These are phyloP conservation scores for Strongylocentrotus purpuratus DNA, from an alignment of 35 echinoderm and acorn worm species.

Conservation along the genomic window DNA sequence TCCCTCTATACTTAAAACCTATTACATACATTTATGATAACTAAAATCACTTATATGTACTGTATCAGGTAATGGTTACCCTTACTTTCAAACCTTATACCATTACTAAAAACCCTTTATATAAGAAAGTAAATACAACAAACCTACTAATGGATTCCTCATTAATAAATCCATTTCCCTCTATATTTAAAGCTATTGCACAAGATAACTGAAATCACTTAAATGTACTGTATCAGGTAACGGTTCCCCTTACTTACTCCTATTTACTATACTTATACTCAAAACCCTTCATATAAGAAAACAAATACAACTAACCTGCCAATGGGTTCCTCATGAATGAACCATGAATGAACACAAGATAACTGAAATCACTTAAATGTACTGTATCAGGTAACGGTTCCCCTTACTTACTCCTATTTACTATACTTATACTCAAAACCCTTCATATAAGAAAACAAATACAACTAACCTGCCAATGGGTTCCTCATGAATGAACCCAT, in stretches of 20 bases:
- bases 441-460: not conserved
- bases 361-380: not conserved
- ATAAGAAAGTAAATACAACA: not conserved
- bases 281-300: not conserved
- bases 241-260: not conserved
- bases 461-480: not conserved
- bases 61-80: not conserved
- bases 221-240: not conserved
- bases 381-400: not conserved
- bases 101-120: not conserved
- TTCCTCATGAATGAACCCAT: too few species aligned
- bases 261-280: too few species aligned
- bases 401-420: too few species aligned
- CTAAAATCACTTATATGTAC: not conserved
- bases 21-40: not conserved
- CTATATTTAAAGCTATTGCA: too few species aligned
- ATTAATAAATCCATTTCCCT: constrained; percentile 32
- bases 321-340: not conserved
- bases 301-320: not conserved
- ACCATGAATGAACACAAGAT: not conserved
- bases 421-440: not conserved
- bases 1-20: not conserved
- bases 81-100: not conserved
- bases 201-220: too few species aligned
- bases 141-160: constrained; percentile 41